Evolutionary conservation across 2,888 invertebrate species (phyloP).

Genomic region (Apantesis nais): DNA sequence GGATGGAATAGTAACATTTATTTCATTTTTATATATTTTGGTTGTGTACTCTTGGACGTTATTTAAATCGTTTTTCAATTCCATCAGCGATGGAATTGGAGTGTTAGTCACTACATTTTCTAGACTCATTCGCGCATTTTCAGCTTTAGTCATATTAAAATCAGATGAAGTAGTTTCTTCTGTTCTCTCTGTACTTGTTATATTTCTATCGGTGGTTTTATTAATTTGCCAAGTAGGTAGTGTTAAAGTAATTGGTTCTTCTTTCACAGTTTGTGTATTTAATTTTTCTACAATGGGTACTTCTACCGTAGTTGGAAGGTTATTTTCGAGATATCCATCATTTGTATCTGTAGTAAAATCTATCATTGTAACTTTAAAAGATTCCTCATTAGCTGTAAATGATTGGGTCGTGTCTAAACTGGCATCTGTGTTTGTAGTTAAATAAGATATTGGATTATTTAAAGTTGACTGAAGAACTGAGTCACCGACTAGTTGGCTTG

Average conservation of each 20-base stretch:
- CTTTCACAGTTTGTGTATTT: slow-evolving; percentile 16
- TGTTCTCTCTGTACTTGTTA: slow-evolving; percentile 27
- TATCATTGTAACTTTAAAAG: slow-evolving; percentile 6
- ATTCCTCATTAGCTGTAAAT: background rate
- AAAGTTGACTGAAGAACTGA: background rate
- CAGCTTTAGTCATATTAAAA: slow-evolving; percentile 52
- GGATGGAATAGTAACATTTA: slow-evolving; percentile 9
- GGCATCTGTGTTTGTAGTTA: background rate
- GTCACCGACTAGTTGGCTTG: background rate
- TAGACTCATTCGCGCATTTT: slow-evolving; percentile 51
- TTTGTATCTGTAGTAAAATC: slow-evolving; percentile 7
- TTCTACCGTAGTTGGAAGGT: background rate
- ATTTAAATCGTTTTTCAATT: slow-evolving; percentile 40
- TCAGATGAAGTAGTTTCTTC: slow-evolving; percentile 40
- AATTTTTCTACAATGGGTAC: slow-evolving; percentile 5
- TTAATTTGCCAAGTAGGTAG: slow-evolving; percentile 59
- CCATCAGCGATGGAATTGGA: slow-evolving; percentile 56
- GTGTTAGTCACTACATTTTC: slow-evolving; percentile 50
- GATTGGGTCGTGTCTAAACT: background rate
- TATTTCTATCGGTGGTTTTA: slow-evolving; percentile 59
- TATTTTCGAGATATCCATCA: slow-evolving; percentile 6
- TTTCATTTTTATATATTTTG: slow-evolving; percentile 7
- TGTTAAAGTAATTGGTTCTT: slow-evolving; percentile 9
- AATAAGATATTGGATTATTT: background rate
- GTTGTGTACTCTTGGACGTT: slow-evolving; percentile 26